A percentile compares a stretch with the other conserved stretches of the same genome.
Conservation (phyloP, 2,113 vertebrate species). For the Oxyura jamaicensis region DNA sequence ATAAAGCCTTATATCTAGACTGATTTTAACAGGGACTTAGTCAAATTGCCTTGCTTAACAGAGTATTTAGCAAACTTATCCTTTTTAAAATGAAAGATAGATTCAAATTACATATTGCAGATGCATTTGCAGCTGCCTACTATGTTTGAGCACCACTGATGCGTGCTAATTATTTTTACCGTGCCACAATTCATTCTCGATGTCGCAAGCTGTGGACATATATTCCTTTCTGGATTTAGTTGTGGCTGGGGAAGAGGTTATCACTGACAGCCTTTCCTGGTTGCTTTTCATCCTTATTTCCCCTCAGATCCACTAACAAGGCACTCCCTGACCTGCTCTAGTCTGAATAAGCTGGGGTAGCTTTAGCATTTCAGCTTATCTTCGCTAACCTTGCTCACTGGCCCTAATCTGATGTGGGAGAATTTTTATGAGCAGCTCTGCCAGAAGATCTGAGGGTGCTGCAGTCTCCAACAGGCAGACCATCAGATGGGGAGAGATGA, state of each 20-base stretch:
- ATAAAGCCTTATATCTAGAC: background rate
- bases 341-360: background rate
- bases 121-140: background rate
- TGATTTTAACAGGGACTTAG: background rate
- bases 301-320: slow-evolving; percentile 9
- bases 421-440: slow-evolving; percentile 24
- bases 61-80: background rate
- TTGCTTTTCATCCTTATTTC: slow-evolving; percentile 22
- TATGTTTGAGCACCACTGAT: background rate
- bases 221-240: slow-evolving; percentile 4
- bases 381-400: background rate
- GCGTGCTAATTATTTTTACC: slow-evolving; percentile 20
- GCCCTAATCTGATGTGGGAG: background rate
- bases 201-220: background rate
- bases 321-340: background rate
- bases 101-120: background rate
- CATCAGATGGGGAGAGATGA: background rate
- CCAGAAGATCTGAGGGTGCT: slow-evolving; percentile 1
- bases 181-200: background rate
- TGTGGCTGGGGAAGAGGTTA: background rate
- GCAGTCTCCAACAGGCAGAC: background rate
- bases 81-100: background rate
- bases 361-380: slow-evolving; percentile 5
- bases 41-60: background rate
- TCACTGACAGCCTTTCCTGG: background rate